Evolutionary conservation across 1,140 invertebrate species (phyloP), one percentile per base, ranked within the genome.

Genomic region (Trichonephila clavata): DNA sequence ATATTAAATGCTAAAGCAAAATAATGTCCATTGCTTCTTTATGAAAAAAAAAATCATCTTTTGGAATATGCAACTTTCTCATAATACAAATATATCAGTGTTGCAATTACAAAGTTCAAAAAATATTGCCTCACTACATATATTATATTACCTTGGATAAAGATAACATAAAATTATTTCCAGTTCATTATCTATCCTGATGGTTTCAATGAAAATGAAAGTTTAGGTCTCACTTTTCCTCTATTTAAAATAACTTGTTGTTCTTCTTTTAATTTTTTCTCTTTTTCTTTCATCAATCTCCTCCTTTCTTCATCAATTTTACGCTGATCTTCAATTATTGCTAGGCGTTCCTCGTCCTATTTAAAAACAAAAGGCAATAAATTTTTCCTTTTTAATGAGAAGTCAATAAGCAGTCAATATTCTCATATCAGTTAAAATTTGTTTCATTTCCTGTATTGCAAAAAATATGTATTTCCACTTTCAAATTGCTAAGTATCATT

Each of bases 161-260:
- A 5, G 50, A 57, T 57, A n/a, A n/a, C 27, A 27, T 10, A 32
- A 71, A 71, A 13, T 32, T 32, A 24, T 24, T 71, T 71, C 2
- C 27, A 32, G 10, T 27, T 57, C 20, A 21, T 84, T 7, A 57
- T n/a, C 7, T 57, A 93, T 71, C 50, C 83, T 18, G 90, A 59
- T 39, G 94, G 93, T 96, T 98, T 98, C 94, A 99, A 96, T 94
- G 97, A 97, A 96, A 99, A 99, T 94, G 98, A 99, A 94, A 99
- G 96, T 96, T 99, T 98, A 89, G 98, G 98, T 96, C 99, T 97
- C 93, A 98, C 98, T 96, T 99, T 99, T 96, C 99, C 99, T 97
- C 99, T 99, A 95, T 99, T 98, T 95, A 99, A 97, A 95, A 99
- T 99, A 96, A 98, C 98, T 96, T 98, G 99, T 96, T 99, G 99